phyloP scores from a whole-genome alignment of 1,140 invertebrate genomes.

The Tetraneura akinire region DNA sequence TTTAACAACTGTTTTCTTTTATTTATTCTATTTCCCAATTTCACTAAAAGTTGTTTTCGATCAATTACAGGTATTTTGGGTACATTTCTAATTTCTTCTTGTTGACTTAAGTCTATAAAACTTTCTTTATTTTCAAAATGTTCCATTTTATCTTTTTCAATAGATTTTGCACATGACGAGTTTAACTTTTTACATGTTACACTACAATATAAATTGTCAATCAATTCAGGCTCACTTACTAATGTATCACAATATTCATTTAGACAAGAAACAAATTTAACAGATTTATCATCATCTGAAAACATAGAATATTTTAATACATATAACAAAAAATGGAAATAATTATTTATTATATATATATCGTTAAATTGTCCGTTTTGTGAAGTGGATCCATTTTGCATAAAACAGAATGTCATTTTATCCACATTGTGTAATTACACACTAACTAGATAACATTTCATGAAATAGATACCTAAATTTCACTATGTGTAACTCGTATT shows the following conservation, averaged over 20 bases:
- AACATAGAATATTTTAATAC: background rate
- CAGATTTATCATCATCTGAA: background rate
- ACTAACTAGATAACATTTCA: too few relatives aligned
- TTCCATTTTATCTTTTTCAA: too few relatives aligned
- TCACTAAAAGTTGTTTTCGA: background rate
- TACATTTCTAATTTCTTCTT: background rate
- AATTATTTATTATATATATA: too few relatives aligned
- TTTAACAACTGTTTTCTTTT: slow-evolving; percentile 24
- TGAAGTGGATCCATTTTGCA: too few relatives aligned
- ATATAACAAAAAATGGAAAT: background rate
- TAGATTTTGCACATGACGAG: background rate
- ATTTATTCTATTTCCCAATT: slow-evolving; percentile 38
- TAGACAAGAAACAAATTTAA: slow-evolving; percentile 30
- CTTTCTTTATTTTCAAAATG: too few relatives aligned
- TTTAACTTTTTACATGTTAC: slow-evolving; percentile 18
- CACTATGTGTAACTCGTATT: too few relatives aligned
- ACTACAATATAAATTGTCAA: slow-evolving; percentile 39
- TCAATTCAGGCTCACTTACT: slow-evolving; percentile 28
- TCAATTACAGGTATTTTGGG: background rate
- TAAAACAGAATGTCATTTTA: too few relatives aligned
- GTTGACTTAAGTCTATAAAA: too few relatives aligned
- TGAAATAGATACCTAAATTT: too few relatives aligned
- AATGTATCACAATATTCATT: slow-evolving; percentile 33
- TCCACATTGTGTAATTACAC: background rate
- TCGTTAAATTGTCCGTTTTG: too few relatives aligned